A percentile compares a stretch with the other conserved stretches of the same genome.
Conservation (phyloP, 2,113 vertebrate genomes). For the Rhombomys opimus region DNA sequence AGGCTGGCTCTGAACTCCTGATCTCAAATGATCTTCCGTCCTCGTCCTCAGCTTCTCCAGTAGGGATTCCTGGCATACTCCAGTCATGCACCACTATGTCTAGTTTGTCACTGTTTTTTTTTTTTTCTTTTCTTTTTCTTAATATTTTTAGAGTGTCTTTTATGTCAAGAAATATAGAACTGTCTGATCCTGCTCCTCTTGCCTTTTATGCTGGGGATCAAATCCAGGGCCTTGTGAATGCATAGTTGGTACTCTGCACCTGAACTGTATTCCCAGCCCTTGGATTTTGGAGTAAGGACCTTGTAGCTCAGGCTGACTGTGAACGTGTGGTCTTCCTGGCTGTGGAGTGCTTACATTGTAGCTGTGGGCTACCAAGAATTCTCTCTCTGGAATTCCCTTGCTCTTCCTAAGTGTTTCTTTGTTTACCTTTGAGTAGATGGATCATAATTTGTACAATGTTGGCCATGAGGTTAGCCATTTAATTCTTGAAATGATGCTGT, state of each 20-base stretch:
- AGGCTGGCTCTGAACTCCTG: not conserved
- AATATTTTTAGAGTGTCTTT: slow-evolving; percentile 21
- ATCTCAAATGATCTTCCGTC: not conserved
- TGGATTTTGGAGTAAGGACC: not conserved
- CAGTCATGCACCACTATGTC: not conserved
- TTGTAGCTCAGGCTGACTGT: not conserved
- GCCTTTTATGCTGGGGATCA: not conserved
- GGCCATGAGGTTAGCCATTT: not conserved
- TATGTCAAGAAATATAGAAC: not conserved
- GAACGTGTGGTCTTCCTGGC: not conserved
- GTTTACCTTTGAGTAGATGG: slow-evolving; percentile 51
- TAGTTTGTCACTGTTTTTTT: not conserved
- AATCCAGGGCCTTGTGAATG: not conserved
- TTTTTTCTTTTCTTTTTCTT: not conserved
- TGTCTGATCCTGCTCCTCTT: not conserved
- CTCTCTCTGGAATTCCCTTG: not conserved
- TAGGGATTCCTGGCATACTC: not conserved
- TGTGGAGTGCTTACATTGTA: not conserved
- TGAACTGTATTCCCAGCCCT: not conserved
- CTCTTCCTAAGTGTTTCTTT: not conserved
- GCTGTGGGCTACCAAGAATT: not conserved
- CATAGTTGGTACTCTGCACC: not conserved
- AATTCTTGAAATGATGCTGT: not conserved
- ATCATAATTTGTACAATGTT: not conserved
- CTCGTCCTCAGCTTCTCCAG: not conserved